A percentile compares a stretch with the other conserved stretches of the same genome.
These are phyloP conservation scores for Nothura maculosa DNA, from an alignment of 2,797 vertebrate species.

Conservation along the genomic window DNA sequence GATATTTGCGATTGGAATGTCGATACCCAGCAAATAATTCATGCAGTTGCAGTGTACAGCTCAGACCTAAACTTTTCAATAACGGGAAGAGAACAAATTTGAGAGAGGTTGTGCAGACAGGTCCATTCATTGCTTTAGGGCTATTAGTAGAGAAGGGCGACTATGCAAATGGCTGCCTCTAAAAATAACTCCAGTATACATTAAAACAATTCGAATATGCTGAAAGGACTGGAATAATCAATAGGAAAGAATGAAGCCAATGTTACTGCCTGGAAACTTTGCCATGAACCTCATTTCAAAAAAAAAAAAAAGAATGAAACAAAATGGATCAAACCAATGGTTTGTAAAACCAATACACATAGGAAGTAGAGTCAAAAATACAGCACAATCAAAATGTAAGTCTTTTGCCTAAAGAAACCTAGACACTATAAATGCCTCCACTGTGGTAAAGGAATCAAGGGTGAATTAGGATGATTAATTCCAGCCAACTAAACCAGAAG, in stretches of 20 bases:
- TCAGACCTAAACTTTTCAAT: neutral
- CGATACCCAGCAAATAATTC: neutral
- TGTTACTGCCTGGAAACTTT: neutral
- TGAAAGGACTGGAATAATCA: constrained; percentile 55
- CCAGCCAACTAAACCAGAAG: neutral
- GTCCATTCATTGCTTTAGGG: constrained; percentile 1
- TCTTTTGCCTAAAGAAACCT: neutral
- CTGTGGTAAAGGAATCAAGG: neutral
- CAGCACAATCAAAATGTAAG: neutral
- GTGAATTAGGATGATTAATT: neutral
- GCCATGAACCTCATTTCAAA: neutral
- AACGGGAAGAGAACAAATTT: neutral
- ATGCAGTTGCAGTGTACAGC: neutral
- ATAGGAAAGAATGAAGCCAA: neutral
- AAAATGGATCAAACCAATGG: neutral
- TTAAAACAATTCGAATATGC: constrained; percentile 33
- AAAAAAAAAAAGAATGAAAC: neutral
- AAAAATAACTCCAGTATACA: constrained; percentile 25
- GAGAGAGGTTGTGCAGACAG: neutral
- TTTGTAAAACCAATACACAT: neutral
- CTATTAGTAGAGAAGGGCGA: constrained; percentile 2
- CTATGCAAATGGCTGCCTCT: constrained; percentile 7
- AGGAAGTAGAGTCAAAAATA: neutral
- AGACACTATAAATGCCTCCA: neutral
- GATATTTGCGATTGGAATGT: neutral